phyloP scores from a whole-genome alignment of 2,888 invertebrate species.

The Zele albiditarsus region DNA sequence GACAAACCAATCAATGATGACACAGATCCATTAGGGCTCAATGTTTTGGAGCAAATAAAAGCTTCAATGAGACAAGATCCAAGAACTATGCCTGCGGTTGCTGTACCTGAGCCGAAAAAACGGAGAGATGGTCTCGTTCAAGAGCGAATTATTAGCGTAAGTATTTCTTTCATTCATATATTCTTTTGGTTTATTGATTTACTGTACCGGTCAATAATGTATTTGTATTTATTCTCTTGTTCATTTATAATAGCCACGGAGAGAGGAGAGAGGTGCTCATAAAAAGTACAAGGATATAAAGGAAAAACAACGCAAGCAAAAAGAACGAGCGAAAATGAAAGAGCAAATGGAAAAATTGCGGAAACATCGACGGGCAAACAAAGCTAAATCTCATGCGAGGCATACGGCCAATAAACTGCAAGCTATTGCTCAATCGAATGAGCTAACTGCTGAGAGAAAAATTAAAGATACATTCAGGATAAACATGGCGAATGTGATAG shows the following conservation, averaged over 20 bases:
- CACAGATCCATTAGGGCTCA: slow-evolving; percentile 26
- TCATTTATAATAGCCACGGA: slow-evolving; percentile 78
- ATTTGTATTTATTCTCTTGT: neutral
- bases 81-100: slow-evolving; percentile 32
- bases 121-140: slow-evolving; percentile 77
- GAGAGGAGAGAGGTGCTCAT: slow-evolving; percentile 84
- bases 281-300: slow-evolving; percentile 86
- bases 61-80: slow-evolving; percentile 40
- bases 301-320: slow-evolving; percentile 82
- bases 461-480: slow-evolving; percentile 91
- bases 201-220: neutral
- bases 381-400: slow-evolving; percentile 66
- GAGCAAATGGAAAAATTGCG: slow-evolving; percentile 73
- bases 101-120: slow-evolving; percentile 67
- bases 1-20: slow-evolving; percentile 59
- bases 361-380: slow-evolving; percentile 68
- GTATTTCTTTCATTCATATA: slow-evolving; percentile 60
- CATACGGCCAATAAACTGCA: slow-evolving; percentile 63
- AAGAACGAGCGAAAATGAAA: slow-evolving; percentile 76
- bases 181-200: slow-evolving; percentile 18
- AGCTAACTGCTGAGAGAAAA: slow-evolving; percentile 77
- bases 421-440: slow-evolving; percentile 72
- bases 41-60: slow-evolving; percentile 32
- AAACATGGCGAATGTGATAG: slow-evolving; percentile 87
- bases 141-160: slow-evolving; percentile 80